A percentile compares a stretch with the other conserved stretches of the same genome.
These are phyloP conservation scores for Eucidaris tribuloides DNA, from an alignment of 35 echinoderm and acorn worm genomes.

Conservation along the genomic window DNA sequence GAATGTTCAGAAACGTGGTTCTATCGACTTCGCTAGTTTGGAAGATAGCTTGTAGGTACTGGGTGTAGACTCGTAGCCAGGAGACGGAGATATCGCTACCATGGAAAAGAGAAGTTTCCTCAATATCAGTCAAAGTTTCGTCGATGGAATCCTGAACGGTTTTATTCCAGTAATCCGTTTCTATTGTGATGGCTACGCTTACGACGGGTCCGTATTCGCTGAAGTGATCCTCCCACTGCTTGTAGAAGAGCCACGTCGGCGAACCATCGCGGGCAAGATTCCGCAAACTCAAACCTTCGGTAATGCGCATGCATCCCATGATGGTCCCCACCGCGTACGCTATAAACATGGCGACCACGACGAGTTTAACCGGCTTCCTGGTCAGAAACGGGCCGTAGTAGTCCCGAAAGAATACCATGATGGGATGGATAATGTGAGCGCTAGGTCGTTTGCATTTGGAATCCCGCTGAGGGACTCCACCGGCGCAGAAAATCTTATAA, in stretches of 20 bases:
- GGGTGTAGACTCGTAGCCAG: background rate
- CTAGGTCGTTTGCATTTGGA: background rate
- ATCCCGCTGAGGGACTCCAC: slow-evolving; percentile 36
- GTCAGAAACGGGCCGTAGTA: slow-evolving; percentile 66
- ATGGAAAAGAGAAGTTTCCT: background rate
- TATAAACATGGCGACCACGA: slow-evolving; percentile 37
- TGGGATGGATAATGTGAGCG: slow-evolving; percentile 16
- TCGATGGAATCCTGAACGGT: slow-evolving; percentile 34
- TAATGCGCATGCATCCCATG: slow-evolving; percentile 59
- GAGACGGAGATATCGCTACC: background rate
- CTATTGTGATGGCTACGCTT: slow-evolving; percentile 32
- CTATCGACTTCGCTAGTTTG: slow-evolving; percentile 2
- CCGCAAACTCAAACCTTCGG: slow-evolving; percentile 29
- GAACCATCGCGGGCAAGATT: slow-evolving; percentile 65
- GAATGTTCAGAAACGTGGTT: slow-evolving; percentile 8
- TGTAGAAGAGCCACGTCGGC: slow-evolving; percentile 28
- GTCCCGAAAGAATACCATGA: slow-evolving; percentile 46
- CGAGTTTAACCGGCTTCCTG: slow-evolving; percentile 9
- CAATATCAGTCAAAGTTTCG: slow-evolving; percentile 19
- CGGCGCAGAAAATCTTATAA: slow-evolving; percentile 64
- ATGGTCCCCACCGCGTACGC: slow-evolving; percentile 35
- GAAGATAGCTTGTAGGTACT: slow-evolving; percentile 12
- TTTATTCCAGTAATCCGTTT: slow-evolving; percentile 60
- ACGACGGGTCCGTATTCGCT: slow-evolving; percentile 52
- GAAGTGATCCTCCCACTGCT: slow-evolving; percentile 41